Evolutionary conservation across 2,888 invertebrate genomes (phyloP).

Genomic region (Chirona hameri): DNA sequence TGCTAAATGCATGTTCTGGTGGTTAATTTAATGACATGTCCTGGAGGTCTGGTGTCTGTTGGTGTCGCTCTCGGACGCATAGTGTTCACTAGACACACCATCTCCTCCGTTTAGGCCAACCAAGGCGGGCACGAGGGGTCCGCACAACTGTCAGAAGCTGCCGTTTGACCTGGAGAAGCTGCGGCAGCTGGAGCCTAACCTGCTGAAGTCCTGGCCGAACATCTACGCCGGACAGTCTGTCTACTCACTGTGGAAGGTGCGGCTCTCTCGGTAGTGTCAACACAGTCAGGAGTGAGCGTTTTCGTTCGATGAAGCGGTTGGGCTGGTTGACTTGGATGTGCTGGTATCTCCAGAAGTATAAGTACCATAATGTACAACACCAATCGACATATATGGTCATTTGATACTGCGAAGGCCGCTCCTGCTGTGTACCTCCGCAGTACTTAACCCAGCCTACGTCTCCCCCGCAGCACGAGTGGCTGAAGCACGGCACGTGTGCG

Average conservation of each 20-base stretch:
- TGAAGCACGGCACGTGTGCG: slow-evolving; percentile 78
- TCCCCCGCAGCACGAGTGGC: slow-evolving; percentile 63
- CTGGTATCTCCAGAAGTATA: too few relatives aligned
- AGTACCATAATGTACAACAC: too few relatives aligned
- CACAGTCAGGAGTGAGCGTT: too few relatives aligned
- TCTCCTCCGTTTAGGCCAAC: slow-evolving; percentile 57
- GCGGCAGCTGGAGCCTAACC: slow-evolving; percentile 54
- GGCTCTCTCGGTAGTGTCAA: too few relatives aligned
- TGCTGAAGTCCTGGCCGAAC: slow-evolving; percentile 67
- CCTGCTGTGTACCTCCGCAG: too few relatives aligned
- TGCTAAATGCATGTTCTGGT: background rate
- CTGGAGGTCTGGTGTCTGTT: too few relatives aligned
- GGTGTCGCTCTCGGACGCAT: too few relatives aligned
- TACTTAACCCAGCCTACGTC: background rate
- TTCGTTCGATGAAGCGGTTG: too few relatives aligned
- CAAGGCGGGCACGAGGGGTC: slow-evolving; percentile 62
- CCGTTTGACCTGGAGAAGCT: background rate
- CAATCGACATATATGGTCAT: too few relatives aligned
- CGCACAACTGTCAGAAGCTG: slow-evolving; percentile 65
- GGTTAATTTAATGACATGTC: background rate
- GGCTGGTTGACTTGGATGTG: too few relatives aligned
- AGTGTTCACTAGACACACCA: background rate
- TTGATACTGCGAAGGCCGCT: too few relatives aligned
- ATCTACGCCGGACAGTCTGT: slow-evolving; percentile 58
- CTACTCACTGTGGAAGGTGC: slow-evolving; percentile 61